A percentile compares a stretch with the other conserved stretches of the same genome.
Conservation (phyloP, 2,113 vertebrate genomes). For the Gymnobelideus leadbeateri region DNA sequence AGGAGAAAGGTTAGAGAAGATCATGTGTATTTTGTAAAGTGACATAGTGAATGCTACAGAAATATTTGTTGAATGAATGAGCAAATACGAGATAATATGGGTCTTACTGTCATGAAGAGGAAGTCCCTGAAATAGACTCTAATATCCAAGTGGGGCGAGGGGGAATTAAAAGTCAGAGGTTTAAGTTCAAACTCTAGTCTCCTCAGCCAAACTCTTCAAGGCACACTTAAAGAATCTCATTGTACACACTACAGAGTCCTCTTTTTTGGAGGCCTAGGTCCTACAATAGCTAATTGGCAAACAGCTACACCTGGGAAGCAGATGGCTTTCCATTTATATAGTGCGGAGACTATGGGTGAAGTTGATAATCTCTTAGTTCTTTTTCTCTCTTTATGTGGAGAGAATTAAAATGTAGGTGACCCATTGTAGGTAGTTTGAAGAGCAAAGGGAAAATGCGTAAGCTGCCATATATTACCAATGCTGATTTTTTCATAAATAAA, state of each 20-base stretch:
- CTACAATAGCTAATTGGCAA: not conserved
- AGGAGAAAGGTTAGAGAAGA: not conserved
- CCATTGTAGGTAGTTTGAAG: not conserved
- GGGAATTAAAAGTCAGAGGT: not conserved
- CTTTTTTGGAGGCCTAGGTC: not conserved
- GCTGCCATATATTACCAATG: not conserved
- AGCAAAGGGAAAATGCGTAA: not conserved
- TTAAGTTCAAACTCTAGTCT: not conserved
- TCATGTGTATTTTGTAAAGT: not conserved
- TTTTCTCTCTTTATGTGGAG: not conserved
- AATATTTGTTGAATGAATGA: not conserved
- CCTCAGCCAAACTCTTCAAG: not conserved
- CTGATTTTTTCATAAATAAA: not conserved
- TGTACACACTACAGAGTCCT: not conserved
- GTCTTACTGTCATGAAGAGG: not conserved
- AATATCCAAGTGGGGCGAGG: not conserved
- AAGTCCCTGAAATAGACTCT: not conserved
- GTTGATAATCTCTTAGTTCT: not conserved
- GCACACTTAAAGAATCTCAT: not conserved
- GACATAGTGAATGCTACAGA: not conserved
- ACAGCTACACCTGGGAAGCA: not conserved
- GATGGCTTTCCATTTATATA: not conserved
- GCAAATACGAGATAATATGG: not conserved
- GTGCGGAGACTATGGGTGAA: not conserved
- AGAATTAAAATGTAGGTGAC: not conserved